phyloP scores from a whole-genome alignment of 2,797 vertebrate genomes.

The Gymnodraco acuticeps region DNA sequence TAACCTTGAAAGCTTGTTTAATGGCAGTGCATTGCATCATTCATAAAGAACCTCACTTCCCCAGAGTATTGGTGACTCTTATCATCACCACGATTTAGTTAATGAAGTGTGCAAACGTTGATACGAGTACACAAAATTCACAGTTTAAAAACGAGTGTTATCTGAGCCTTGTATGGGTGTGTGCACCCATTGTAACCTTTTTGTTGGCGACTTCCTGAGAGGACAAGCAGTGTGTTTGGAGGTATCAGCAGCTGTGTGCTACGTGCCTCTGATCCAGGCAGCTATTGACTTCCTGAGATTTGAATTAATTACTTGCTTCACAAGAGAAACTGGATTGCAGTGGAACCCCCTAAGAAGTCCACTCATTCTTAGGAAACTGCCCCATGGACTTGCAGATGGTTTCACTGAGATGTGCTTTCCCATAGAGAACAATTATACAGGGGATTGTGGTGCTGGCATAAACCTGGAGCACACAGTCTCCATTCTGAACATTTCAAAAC shows the following conservation, averaged over 20 bases:
- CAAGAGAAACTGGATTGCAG: constrained; percentile 85
- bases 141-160: constrained; percentile 53
- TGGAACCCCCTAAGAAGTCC: constrained; percentile 86
- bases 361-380: constrained; percentile 86
- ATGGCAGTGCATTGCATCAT: constrained; percentile 72
- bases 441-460: constrained; percentile 84
- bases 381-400: constrained; percentile 90
- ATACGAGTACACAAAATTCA: constrained; percentile 48
- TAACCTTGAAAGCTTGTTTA: constrained; percentile 69
- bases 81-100: constrained; percentile 43
- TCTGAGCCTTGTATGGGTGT: constrained; percentile 61
- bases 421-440: constrained; percentile 89
- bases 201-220: constrained; percentile 77
- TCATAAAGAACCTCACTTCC: constrained; percentile 53
- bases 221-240: constrained; percentile 72
- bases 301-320: constrained; percentile 90
- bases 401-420: constrained; percentile 87
- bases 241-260: constrained; percentile 83
- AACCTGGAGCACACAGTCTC: constrained; percentile 84
- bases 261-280: constrained; percentile 82
- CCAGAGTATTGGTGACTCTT: constrained; percentile 42
- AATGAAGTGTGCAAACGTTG: constrained; percentile 49
- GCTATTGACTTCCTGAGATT: constrained; percentile 87
- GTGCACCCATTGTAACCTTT: constrained; percentile 69
- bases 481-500: constrained; percentile 88